A percentile compares a stretch with the other conserved stretches of the same genome.
These are phyloP conservation scores for Netelia melanura DNA, from an alignment of 2,888 invertebrate species.

Conservation along the genomic window DNA sequence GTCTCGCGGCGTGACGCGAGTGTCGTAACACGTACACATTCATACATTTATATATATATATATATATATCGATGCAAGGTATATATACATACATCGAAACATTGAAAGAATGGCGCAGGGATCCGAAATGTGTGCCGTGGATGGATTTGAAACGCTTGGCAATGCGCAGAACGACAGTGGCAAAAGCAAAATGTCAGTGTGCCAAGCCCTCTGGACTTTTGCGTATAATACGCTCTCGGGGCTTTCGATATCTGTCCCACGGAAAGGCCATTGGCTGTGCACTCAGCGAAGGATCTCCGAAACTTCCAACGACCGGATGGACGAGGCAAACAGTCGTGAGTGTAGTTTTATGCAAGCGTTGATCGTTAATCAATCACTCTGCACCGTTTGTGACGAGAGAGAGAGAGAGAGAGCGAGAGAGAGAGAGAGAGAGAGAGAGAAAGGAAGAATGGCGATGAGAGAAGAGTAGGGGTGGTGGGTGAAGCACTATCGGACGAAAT, in stretches of 20 bases:
- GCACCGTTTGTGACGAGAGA: constrained; percentile 66
- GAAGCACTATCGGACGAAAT: not conserved
- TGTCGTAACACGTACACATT: constrained; percentile 22
- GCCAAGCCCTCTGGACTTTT: constrained; percentile 42
- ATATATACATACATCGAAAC: not conserved
- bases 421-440: constrained; percentile 68
- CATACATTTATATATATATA: constrained; percentile 17
- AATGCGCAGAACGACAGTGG: constrained; percentile 19
- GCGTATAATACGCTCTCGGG: not conserved
- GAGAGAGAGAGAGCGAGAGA: not conserved
- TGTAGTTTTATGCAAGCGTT: constrained; percentile 79
- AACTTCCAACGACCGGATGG: not conserved
- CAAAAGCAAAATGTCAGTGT: constrained; percentile 30
- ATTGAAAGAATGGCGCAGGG: constrained; percentile 21
- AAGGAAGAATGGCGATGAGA: constrained; percentile 58
- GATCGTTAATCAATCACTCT: constrained; percentile 82
- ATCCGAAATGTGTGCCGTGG: not conserved
- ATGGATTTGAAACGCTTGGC: not conserved
- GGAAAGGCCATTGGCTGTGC: not conserved
- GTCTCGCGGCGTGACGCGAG: constrained; percentile 65
- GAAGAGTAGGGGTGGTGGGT: constrained; percentile 60
- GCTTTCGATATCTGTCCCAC: not conserved
- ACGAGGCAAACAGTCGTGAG: constrained; percentile 32
- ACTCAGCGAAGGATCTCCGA: constrained; percentile 10
- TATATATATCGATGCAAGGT: not conserved